Conservation (phyloP, 1,140 invertebrate genomes). For the Chrysomallon squamiferum region DNA sequence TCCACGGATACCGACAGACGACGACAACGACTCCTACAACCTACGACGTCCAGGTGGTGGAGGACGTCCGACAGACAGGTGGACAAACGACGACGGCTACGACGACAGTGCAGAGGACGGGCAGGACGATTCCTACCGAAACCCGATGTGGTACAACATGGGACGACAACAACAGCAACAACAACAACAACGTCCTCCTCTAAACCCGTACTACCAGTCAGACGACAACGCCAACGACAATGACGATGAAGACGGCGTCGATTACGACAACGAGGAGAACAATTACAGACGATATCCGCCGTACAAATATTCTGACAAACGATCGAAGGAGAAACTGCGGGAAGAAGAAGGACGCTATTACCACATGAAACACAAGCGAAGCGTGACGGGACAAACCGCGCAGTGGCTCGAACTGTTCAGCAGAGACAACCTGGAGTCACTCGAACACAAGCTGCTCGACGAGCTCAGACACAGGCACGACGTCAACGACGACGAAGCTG, state of each 20-base stretch:
- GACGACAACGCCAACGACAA: background rate
- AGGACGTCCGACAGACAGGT: background rate
- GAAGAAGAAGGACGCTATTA: too few relatives aligned
- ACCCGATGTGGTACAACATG: background rate
- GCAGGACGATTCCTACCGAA: background rate
- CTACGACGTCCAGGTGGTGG: too few relatives aligned
- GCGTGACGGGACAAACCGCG: too few relatives aligned
- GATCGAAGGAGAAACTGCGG: background rate
- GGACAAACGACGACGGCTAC: background rate
- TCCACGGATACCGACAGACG: too few relatives aligned
- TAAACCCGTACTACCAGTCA: constrained; percentile 6
- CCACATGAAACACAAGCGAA: too few relatives aligned
- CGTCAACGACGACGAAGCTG: background rate
- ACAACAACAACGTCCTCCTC: background rate
- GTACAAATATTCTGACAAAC: constrained; percentile 11
- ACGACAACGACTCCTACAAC: too few relatives aligned
- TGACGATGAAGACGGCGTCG: background rate
- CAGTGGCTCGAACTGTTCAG: too few relatives aligned
- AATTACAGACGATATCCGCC: background rate
- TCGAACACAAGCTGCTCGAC: background rate
- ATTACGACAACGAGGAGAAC: background rate
- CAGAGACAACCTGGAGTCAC: background rate
- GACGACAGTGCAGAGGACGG: background rate
- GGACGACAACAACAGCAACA: background rate
- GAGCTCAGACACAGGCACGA: too few relatives aligned